Evolutionary conservation across 2,888 invertebrate species (phyloP).

Genomic region (Drosophila ustulata): DNA sequence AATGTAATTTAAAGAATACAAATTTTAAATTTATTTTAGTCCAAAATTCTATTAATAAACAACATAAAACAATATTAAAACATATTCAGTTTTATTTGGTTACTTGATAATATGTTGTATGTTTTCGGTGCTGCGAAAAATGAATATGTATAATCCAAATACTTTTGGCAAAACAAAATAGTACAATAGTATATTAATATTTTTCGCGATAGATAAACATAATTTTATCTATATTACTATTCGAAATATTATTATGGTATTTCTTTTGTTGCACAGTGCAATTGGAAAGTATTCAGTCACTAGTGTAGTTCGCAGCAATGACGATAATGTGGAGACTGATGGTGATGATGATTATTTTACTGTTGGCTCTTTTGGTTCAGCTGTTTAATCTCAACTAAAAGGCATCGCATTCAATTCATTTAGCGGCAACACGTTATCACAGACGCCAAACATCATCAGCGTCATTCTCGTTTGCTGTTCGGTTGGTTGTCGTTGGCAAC

Average conservation of each 20-base stretch:
- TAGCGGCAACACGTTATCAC: conserved; percentile 64
- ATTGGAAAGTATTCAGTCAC: conserved; percentile 24
- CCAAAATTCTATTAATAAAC: too few species aligned
- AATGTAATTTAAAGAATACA: not conserved
- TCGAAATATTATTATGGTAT: too few species aligned
- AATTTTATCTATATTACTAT: too few species aligned
- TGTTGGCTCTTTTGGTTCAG: conserved; percentile 30
- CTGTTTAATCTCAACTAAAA: conserved; percentile 69
- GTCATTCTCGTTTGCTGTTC: conserved; percentile 43
- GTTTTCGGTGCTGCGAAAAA: too few species aligned
- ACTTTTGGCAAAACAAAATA: too few species aligned
- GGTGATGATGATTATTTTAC: conserved; percentile 5
- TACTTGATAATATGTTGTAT: too few species aligned
- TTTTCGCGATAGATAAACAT: too few species aligned
- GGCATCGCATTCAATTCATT: conserved; percentile 74
- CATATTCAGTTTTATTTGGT: too few species aligned
- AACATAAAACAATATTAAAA: too few species aligned
- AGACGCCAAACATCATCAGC: conserved; percentile 53
- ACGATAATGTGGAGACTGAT: conserved; percentile 11
- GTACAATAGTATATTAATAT: too few species aligned
- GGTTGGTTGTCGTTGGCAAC: conserved; percentile 26
- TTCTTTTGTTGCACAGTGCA: conserved; percentile 38
- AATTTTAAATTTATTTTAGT: not conserved
- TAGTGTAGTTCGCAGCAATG: conserved; percentile 17
- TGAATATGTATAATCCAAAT: too few species aligned